phyloP scores from a whole-genome alignment of 2,113 vertebrate genomes.

The Corvus hawaiiensis region DNA sequence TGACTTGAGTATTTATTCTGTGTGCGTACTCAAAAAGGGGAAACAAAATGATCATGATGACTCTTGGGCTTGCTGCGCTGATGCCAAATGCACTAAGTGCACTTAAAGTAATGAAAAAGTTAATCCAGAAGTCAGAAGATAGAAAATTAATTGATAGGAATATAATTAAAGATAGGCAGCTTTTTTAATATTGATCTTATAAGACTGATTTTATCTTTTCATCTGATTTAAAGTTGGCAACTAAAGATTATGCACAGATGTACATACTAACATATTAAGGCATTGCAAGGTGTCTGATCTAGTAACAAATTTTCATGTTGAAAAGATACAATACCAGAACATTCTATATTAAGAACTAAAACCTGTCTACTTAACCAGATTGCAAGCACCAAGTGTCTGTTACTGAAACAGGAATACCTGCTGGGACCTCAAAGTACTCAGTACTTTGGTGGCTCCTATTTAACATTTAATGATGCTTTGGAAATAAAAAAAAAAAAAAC shows the following conservation, averaged over 20 bases:
- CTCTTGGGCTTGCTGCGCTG: not conserved
- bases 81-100: conserved; percentile 11
- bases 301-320: not conserved
- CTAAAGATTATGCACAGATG: not conserved
- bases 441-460: not conserved
- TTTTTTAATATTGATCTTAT: not conserved
- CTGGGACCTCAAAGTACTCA: not conserved
- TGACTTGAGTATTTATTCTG: not conserved
- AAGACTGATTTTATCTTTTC: not conserved
- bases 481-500: not conserved
- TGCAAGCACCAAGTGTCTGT: not conserved
- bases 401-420: not conserved
- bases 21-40: not conserved
- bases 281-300: not conserved
- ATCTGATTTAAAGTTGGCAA: not conserved
- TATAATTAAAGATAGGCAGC: not conserved
- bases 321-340: not conserved
- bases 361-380: not conserved
- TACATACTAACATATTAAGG: not conserved
- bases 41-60: not conserved
- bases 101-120: conserved; percentile 49
- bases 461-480: not conserved
- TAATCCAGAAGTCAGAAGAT: not conserved
- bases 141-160: not conserved
- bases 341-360: not conserved